Conservation (phyloP, 2,113 vertebrate genomes). For the Dicaeum eximium region DNA sequence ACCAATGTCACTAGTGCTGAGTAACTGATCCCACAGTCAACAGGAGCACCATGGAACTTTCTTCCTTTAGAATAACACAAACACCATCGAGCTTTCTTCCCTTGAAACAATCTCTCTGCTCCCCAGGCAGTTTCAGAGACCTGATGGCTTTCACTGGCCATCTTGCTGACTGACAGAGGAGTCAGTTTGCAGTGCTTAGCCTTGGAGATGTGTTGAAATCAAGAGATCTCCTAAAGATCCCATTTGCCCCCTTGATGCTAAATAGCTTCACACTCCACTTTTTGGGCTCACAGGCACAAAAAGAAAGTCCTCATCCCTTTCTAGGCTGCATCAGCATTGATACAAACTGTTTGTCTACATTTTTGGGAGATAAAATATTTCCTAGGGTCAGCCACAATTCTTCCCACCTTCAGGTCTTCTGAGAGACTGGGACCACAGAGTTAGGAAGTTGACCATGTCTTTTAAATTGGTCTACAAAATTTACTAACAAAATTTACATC, state of each 20-base stretch:
- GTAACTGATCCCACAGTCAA: neutral
- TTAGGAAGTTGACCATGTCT: neutral
- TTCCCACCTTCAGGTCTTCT: neutral
- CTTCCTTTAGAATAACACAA: neutral
- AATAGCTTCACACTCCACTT: neutral
- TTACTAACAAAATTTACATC: neutral
- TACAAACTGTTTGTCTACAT: neutral
- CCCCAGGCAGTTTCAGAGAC: neutral
- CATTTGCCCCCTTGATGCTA: neutral
- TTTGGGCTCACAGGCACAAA: neutral
- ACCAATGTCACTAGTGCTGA: rapidly evolving
- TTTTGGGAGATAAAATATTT: neutral
- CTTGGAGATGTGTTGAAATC: neutral
- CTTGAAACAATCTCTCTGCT: neutral
- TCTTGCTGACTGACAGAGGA: neutral
- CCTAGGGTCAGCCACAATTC: neutral
- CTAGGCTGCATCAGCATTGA: neutral
- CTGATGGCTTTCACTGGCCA: neutral
- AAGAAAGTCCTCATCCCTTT: neutral
- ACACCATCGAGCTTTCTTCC: neutral
- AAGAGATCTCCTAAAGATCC: neutral
- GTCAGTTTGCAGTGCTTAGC: neutral
- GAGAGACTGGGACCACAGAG: neutral
- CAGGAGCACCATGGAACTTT: neutral
- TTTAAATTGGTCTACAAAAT: neutral